phyloP scores from a whole-genome alignment of 2,888 invertebrate genomes.

The Agrypnus murinus region DNA sequence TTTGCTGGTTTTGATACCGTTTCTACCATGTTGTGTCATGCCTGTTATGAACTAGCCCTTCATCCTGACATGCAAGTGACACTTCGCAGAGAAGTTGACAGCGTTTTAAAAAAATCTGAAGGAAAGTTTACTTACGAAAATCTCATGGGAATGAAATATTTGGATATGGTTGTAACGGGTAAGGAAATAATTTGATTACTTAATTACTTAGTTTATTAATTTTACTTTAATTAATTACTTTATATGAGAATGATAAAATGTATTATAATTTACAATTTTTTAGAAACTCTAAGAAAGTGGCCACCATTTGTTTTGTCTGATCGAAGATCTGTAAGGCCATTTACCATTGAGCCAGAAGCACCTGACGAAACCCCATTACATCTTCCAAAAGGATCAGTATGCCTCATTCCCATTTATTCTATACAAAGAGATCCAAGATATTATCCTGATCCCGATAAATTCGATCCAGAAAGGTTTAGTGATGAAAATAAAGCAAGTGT shows the following conservation, averaged over 20 bases:
- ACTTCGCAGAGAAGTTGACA: conserved; percentile 3
- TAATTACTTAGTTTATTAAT: no score
- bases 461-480: conserved; percentile 73
- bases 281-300: conserved; percentile 73
- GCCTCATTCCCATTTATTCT: conserved; percentile 71
- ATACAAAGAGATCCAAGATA: conserved; percentile 74
- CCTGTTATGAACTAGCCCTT: conserved; percentile 10
- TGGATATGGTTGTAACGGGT: background rate
- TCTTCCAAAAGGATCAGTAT: conserved; percentile 44
- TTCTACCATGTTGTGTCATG: background rate
- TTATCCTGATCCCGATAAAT: conserved; percentile 73
- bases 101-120: background rate
- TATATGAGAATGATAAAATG: no score
- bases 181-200: no score
- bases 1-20: background rate
- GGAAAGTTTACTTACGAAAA: conserved; percentile 6
- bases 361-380: conserved; percentile 42
- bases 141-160: conserved; percentile 15
- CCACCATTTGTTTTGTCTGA: conserved; percentile 71
- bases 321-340: conserved; percentile 70
- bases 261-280: conserved; percentile 14
- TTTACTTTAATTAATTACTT: no score
- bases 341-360: conserved; percentile 63
- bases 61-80: background rate
- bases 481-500: conserved; percentile 72